These are phyloP conservation scores for Bettongia penicillata DNA, from an alignment of 2,113 vertebrate genomes.

Conservation along the genomic window DNA sequence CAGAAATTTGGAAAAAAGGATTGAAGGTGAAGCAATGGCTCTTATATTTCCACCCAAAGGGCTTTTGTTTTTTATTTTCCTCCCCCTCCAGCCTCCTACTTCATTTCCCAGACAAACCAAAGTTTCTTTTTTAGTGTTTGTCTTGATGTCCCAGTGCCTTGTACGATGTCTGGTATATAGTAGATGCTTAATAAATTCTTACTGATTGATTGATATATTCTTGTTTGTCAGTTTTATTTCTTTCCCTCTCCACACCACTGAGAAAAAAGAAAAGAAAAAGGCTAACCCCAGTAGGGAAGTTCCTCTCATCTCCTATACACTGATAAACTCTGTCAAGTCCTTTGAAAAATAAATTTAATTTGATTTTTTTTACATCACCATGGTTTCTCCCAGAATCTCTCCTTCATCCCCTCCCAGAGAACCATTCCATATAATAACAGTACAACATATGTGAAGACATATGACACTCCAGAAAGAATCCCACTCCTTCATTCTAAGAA, in stretches of 20 bases:
- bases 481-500: neutral
- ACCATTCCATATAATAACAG: neutral
- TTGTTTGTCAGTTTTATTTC: neutral
- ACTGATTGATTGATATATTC: neutral
- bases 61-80: neutral
- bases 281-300: neutral
- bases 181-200: neutral
- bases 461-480: neutral
- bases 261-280: neutral
- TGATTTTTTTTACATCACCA: neutral
- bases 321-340: neutral
- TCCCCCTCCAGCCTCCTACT: neutral
- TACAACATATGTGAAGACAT: neutral
- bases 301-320: neutral
- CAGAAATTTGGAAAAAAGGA: neutral
- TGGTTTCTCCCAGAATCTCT: neutral
- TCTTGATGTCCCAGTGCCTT: neutral
- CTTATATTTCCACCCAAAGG: neutral
- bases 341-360: neutral
- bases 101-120: neutral
- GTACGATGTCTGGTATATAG: neutral
- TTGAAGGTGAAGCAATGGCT: neutral
- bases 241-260: neutral
- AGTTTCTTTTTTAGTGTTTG: neutral
- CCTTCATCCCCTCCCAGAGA: neutral